These are phyloP conservation scores for Coilia nasus DNA, from an alignment of 2,797 vertebrate species.

Conservation along the genomic window DNA sequence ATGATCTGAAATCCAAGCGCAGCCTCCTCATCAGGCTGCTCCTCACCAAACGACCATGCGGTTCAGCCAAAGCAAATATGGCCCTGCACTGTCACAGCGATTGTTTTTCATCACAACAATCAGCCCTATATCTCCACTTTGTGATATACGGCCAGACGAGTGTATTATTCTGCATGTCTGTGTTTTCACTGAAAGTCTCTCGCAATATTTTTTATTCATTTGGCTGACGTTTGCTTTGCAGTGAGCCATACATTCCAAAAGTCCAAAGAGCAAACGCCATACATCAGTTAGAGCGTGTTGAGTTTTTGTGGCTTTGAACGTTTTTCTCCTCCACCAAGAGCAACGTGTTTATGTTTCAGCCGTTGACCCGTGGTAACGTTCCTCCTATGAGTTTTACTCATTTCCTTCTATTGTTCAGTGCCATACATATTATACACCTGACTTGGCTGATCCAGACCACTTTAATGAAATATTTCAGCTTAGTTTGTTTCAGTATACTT, in stretches of 20 bases:
- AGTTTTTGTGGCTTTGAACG: slow-evolving; percentile 1
- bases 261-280: slow-evolving; percentile 3
- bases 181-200: slow-evolving; percentile 41
- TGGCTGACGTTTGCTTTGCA: slow-evolving; percentile 38
- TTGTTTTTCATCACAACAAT: slow-evolving; percentile 50
- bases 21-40: slow-evolving; percentile 41
- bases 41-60: slow-evolving; percentile 42
- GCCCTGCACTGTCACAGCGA: slow-evolving; percentile 31
- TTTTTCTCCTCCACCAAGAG: not conserved
- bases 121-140: slow-evolving; percentile 27
- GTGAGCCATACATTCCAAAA: slow-evolving; percentile 31
- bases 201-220: slow-evolving; percentile 30
- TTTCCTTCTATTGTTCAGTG: slow-evolving; percentile 16
- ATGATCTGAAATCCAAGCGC: slow-evolving; percentile 45
- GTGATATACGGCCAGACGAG: slow-evolving; percentile 42
- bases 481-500: not conserved
- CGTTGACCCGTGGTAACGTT: not conserved
- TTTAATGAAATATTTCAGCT: slow-evolving; percentile 19
- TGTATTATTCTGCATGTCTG: slow-evolving; percentile 40
- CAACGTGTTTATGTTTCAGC: slow-evolving; percentile 20
- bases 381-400: slow-evolving; percentile 5
- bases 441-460: not conserved
- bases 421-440: not conserved
- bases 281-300: slow-evolving; percentile 22
- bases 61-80: slow-evolving; percentile 57